phyloP scores from a whole-genome alignment of 2,888 invertebrate species.

The Teleiodes luculella region DNA sequence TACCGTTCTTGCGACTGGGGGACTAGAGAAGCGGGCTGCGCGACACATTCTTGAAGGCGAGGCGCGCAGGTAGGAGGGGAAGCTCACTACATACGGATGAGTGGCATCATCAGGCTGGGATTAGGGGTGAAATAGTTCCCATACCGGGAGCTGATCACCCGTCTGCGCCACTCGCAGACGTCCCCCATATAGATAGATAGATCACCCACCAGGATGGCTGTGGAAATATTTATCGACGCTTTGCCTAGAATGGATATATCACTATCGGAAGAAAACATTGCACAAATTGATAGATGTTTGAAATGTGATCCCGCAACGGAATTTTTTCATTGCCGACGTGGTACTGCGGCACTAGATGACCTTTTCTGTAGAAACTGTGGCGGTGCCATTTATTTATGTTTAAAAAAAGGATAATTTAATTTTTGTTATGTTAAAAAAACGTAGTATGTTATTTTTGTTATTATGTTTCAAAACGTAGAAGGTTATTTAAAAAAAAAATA shows the following conservation, averaged over 20 bases:
- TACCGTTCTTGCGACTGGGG: too few relatives aligned
- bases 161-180: too few relatives aligned
- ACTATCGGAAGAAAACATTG: neutral
- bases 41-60: too few relatives aligned
- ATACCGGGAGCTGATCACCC: too few relatives aligned
- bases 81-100: too few relatives aligned
- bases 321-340: neutral
- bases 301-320: neutral
- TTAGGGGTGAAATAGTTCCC: too few relatives aligned
- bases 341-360: neutral
- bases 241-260: neutral
- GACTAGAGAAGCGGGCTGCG: too few relatives aligned
- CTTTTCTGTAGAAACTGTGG: neutral
- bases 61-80: too few relatives aligned
- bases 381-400: neutral
- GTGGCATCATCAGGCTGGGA: too few relatives aligned
- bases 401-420: neutral
- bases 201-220: neutral
- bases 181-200: too few relatives aligned
- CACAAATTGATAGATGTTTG: neutral
- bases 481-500: too few relatives aligned
- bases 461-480: too few relatives aligned
- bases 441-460: neutral
- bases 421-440: neutral
- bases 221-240: neutral